Evolutionary conservation across 2,888 invertebrate genomes (phyloP), one percentile per base, ranked within the genome.

Genomic region (Apamea epomidion): DNA sequence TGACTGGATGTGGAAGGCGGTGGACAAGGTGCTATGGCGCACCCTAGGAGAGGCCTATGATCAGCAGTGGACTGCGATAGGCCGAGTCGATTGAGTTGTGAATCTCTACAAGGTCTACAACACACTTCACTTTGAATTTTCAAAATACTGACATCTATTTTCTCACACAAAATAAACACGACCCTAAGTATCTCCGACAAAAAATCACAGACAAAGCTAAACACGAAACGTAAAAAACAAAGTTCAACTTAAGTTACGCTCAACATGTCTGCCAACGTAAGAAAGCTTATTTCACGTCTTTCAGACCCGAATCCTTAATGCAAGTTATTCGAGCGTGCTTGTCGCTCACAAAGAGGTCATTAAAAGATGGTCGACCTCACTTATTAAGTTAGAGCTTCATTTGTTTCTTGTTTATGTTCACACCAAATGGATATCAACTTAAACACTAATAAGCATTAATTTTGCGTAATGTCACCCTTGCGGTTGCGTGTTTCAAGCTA

Each of bases 271-370:
- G 32, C 60, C n/a, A 51, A 74, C 32, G 25, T 58, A 73, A 73
- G 64, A 76, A 74, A 51, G 68, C 67, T 84, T 64, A 71, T 71
- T 84, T 37, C 6, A 25, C 73, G 32, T 71, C 70, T 67, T 62
- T 71, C 12, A 14, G 60, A 60, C 70, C 60, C 7, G 16, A 60
- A n/a, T 45, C 16, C 18, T 16, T 69, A 75, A 69, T 60, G 70
- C 29, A 60, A 80, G 73, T 42, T 45, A 73, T 77, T 81, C 48
- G 42, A 32, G 69, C 64, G 72, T 29, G n/a, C 29, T 68, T 67
- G 5, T 48, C 18, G 37, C 21, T 69, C 16, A n/a, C 76, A 70
- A 12, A 76, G 54, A 42, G 10, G 51, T 18, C 45, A 69, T 74
- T 58, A 65, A 29, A n/a, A 32, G 71, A 21, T 60, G 16, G 73